Percentiles rank a stretch among this genome's conserved stretches.
Evolutionary conservation across 2,888 invertebrate genomes (phyloP).

Genomic region (Lasioglossum vierecki): DNA sequence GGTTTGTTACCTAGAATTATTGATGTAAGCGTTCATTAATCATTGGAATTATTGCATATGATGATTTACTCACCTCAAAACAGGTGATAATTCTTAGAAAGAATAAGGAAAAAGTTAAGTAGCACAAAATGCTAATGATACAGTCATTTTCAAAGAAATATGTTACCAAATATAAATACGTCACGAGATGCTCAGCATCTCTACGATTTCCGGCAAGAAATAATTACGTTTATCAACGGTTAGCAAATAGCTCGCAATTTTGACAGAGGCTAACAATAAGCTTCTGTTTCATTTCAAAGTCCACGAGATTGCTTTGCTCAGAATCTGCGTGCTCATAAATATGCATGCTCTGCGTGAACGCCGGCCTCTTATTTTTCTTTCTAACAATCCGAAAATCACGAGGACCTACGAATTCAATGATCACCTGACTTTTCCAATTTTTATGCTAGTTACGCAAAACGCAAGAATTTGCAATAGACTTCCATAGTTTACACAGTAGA

Average conservation of each 20-base stretch:
- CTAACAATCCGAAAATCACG: neutral
- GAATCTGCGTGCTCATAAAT: conserved; percentile 55
- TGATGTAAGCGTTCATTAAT: neutral
- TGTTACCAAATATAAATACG: neutral
- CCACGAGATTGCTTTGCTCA: conserved; percentile 27
- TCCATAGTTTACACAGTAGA: neutral
- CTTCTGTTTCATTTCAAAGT: conserved; percentile 12
- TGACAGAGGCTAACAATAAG: neutral
- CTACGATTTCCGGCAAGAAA: neutral
- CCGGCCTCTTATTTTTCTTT: neutral
- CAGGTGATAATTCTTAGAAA: neutral
- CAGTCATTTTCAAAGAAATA: neutral
- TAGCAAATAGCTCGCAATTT: neutral
- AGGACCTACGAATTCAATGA: neutral
- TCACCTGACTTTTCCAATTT: neutral
- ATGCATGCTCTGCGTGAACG: conserved; percentile 45
- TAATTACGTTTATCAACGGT: neutral
- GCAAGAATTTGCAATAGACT: neutral
- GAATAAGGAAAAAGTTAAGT: neutral
- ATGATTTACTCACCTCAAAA: neutral
- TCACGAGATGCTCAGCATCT: neutral
- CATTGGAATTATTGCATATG: neutral
- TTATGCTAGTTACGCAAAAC: neutral
- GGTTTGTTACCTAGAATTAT: neutral
- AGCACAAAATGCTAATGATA: neutral